phyloP scores from a whole-genome alignment of 2,888 invertebrate genomes.

The Latrodectus hesperus region DNA sequence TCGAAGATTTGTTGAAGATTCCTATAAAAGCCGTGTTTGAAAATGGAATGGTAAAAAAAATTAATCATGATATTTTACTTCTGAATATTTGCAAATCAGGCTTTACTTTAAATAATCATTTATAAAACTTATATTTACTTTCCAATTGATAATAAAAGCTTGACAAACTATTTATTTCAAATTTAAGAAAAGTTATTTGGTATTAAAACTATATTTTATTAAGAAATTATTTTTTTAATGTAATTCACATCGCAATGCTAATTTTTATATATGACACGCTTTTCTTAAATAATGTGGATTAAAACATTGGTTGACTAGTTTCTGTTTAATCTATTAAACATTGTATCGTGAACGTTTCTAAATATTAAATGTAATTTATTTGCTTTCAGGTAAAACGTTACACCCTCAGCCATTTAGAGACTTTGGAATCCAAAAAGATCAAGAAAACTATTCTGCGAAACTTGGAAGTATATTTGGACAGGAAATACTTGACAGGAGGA shows the following conservation, averaged over 20 bases:
- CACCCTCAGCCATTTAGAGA: constrained; percentile 8
- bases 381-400: constrained; percentile 11
- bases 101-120: too few relatives aligned
- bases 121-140: too few relatives aligned
- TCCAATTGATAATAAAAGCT: too few relatives aligned
- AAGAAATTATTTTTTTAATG: background rate
- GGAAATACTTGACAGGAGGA: background rate
- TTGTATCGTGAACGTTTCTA: too few relatives aligned
- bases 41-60: constrained; percentile 17
- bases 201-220: background rate
- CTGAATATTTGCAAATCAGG: too few relatives aligned
- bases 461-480: constrained; percentile 16
- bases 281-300: too few relatives aligned
- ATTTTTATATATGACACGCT: too few relatives aligned
- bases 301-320: too few relatives aligned
- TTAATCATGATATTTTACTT: too few relatives aligned
- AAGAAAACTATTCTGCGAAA: constrained; percentile 11
- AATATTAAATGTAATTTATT: background rate
- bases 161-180: too few relatives aligned
- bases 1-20: background rate
- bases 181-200: background rate
- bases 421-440: constrained; percentile 22
- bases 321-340: too few relatives aligned
- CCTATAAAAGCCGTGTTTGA: background rate
- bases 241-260: too few relatives aligned